phyloP scores from a whole-genome alignment of 2,888 invertebrate species.

The Itoplectis maculator region DNA sequence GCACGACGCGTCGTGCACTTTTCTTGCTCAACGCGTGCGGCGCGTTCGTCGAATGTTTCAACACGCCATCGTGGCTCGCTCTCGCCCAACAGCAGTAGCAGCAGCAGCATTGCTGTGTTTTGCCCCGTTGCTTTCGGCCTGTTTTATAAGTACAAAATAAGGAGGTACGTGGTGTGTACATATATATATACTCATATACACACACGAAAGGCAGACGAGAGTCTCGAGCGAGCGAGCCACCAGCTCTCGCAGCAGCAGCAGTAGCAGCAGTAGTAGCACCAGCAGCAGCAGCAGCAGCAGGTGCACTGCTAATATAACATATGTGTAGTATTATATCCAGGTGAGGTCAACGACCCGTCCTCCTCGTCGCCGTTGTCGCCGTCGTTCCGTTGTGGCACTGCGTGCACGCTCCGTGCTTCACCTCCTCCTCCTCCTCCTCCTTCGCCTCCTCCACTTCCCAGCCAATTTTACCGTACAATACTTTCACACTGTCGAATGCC shows the following conservation, averaged over 20 bases:
- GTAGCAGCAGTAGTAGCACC: conserved; percentile 51
- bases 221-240: conserved; percentile 49
- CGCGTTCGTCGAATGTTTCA: conserved; percentile 65
- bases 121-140: conserved; percentile 65
- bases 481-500: conserved; percentile 43
- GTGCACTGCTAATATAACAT: conserved; percentile 1
- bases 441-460: conserved; percentile 50
- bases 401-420: conserved; percentile 34
- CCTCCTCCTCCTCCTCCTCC: conserved; percentile 39
- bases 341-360: conserved; percentile 71
- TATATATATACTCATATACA: conserved; percentile 14
- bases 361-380: conserved; percentile 51
- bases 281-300: conserved; percentile 52
- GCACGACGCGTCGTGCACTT: conserved; percentile 32
- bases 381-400: conserved; percentile 58
- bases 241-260: too few relatives aligned
- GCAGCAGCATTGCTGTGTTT: conserved; percentile 47
- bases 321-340: conserved; percentile 69
- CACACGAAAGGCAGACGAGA: conserved; percentile 50
- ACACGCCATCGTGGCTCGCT: conserved; percentile 65
- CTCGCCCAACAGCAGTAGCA: background rate
- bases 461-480: conserved; percentile 61
- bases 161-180: conserved; percentile 15
- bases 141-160: conserved; percentile 49
- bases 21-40: conserved; percentile 45